phyloP scores from a whole-genome alignment of 2,888 invertebrate genomes.

The Chrysotoxum bicinctum region DNA sequence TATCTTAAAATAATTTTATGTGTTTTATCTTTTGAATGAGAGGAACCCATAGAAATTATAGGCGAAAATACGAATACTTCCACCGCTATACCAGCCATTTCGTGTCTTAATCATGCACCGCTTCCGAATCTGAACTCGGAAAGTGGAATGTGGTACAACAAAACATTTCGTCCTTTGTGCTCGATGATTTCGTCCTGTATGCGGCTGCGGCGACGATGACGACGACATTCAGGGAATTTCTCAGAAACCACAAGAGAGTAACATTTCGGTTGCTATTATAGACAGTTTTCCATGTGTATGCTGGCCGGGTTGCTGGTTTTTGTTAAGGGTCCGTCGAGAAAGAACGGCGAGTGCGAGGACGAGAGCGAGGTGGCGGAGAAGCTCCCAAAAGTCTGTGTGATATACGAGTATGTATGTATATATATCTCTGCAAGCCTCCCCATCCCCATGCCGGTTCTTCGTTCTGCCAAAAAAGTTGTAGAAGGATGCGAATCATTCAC shows the following conservation, averaged over 20 bases:
- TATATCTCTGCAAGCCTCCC: conserved; percentile 32
- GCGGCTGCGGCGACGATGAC: conserved; percentile 44
- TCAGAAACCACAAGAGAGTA: conserved; percentile 53
- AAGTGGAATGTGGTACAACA: conserved; percentile 39
- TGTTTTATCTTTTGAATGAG: conserved; percentile 22
- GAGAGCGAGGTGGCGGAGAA: conserved; percentile 13
- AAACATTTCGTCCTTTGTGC: conserved; percentile 50
- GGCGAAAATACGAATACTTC: neutral
- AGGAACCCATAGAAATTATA: conserved; percentile 5
- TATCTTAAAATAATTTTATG: conserved; percentile 35
- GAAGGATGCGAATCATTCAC: conserved; percentile 69
- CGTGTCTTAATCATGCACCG: conserved; percentile 48
- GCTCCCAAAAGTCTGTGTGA: conserved; percentile 57
- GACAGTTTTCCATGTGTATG: conserved; percentile 64
- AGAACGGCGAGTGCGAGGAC: conserved; percentile 7
- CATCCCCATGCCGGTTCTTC: neutral
- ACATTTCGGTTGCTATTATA: conserved; percentile 67
- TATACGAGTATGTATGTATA: neutral
- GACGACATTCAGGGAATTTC: conserved; percentile 66
- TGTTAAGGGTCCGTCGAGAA: conserved; percentile 54
- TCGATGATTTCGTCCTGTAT: conserved; percentile 57
- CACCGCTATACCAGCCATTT: neutral
- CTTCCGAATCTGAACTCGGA: conserved; percentile 28
- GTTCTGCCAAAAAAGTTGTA: conserved; percentile 37
- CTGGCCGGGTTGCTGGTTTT: conserved; percentile 62